Base-by-base conservation (phyloP, 1,140 invertebrate genomes). In the Coelopa frigida region DNA sequence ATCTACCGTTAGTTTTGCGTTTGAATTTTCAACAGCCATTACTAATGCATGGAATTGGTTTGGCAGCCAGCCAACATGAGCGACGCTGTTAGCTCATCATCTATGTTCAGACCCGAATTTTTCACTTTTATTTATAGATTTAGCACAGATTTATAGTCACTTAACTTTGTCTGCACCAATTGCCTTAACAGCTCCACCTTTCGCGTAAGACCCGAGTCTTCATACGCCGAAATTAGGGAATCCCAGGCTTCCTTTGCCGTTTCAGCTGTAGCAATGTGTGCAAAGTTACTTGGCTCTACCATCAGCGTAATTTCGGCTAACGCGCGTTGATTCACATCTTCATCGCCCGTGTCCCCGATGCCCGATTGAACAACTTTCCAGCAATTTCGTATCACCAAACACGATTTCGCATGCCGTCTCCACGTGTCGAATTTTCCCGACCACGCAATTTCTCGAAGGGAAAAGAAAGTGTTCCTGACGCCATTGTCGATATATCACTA, bases 1-100 rank as follows among this genome's bases (percentile, higher is more conserved):
- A 46, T 67, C 56, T 20, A 49, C 49, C 23, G 55, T 54, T 14
- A 64, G 53, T 33, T 51, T 49, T 14, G 48, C 47, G 24, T 46
- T 52, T 20, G 63, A 58, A 32, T 36, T 45, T 26, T 47, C 45
- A 4, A 45, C 20, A 17, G 33, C 32, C 31, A 45, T 22, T 8
- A 45, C 44, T 17, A 45, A 11, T 18, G 31, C 6, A 12, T 14
- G 31, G 21, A 45, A 36, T 8, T 45, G 32, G 10, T 45, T 33
- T 7, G 44, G 44, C 14, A 45, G 11, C 4, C 31, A 12, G 33
- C 12, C 32, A 37, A 46, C 4, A 4, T 33, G 4, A 46, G 5
- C 11, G 44, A 24, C 27, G 44, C 31, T 22, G 22, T 4, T n/a
- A 18, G 5, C 23, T 20, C 15, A 14, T 15, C 39, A 41, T 41